phyloP scores from a whole-genome alignment of 2,797 vertebrate genomes.

The Catostomus latipinnis region DNA sequence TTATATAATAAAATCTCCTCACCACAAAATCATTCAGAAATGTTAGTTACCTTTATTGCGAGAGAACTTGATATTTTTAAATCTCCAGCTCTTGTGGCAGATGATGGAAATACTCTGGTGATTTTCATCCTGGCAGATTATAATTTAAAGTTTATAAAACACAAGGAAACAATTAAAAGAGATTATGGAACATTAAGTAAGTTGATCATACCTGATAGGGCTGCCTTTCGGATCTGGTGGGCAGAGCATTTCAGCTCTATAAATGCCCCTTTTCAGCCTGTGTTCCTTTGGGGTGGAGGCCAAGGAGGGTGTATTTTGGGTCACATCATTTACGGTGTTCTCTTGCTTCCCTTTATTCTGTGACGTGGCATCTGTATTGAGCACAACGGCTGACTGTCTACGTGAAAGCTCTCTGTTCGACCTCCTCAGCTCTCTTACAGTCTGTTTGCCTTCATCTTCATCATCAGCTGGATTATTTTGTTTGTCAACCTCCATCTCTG shows the following conservation, averaged over 20 bases:
- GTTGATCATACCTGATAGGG: slow-evolving; percentile 88
- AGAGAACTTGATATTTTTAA: slow-evolving; percentile 70
- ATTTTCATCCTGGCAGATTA: slow-evolving; percentile 87
- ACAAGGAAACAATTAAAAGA: not conserved
- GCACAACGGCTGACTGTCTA: slow-evolving; percentile 42
- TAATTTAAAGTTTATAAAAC: slow-evolving; percentile 21
- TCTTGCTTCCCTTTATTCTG: slow-evolving; percentile 52
- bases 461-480: slow-evolving; percentile 27
- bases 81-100: slow-evolving; percentile 62
- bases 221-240: slow-evolving; percentile 77
- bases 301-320: slow-evolving; percentile 54
- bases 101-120: slow-evolving; percentile 77
- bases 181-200: not conserved
- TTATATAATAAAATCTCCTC: not conserved
- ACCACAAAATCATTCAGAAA: not conserved
- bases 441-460: not conserved
- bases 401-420: slow-evolving; percentile 68
- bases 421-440: slow-evolving; percentile 64
- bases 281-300: slow-evolving; percentile 78
- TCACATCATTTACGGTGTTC: slow-evolving; percentile 25
- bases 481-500: slow-evolving; percentile 38
- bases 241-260: slow-evolving; percentile 84
- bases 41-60: slow-evolving; percentile 77
- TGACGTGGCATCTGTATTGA: slow-evolving; percentile 22
- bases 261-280: slow-evolving; percentile 75